Conservation (phyloP, 2,113 vertebrate species). For the Ceyx margarethae region DNA sequence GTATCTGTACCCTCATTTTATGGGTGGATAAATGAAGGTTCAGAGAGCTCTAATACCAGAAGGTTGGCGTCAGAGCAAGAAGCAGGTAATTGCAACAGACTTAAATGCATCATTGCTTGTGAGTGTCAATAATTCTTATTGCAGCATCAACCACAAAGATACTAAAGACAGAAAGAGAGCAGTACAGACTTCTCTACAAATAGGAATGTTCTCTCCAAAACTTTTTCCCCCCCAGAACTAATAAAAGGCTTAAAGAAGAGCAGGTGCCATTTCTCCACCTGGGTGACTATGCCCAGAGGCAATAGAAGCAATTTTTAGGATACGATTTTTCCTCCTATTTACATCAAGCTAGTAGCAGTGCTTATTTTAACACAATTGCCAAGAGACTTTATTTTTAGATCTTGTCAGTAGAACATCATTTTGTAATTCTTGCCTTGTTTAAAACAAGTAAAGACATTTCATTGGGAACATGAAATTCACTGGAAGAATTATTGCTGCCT, state of each 20-base stretch:
- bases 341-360: neutral
- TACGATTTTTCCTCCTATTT: neutral
- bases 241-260: neutral
- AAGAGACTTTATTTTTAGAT: neutral
- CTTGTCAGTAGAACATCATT: neutral
- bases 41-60: neutral
- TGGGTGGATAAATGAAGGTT: neutral
- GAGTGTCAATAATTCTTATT: neutral
- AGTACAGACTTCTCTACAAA: neutral
- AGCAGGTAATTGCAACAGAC: constrained; percentile 9
- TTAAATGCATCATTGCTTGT: neutral
- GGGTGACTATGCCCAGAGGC: neutral
- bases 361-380: constrained; percentile 26
- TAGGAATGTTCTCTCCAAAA: neutral
- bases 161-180: neutral
- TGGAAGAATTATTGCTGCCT: constrained; percentile 10
- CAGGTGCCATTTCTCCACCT: neutral
- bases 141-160: neutral
- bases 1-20: neutral
- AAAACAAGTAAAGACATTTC: constrained; percentile 17
- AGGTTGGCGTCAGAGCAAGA: neutral
- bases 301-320: neutral
- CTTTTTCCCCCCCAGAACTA: neutral
- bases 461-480: neutral
- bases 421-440: constrained; percentile 7